Evolutionary conservation across 2,113 vertebrate genomes (phyloP).

Genomic region (Mohoua ochrocephala): DNA sequence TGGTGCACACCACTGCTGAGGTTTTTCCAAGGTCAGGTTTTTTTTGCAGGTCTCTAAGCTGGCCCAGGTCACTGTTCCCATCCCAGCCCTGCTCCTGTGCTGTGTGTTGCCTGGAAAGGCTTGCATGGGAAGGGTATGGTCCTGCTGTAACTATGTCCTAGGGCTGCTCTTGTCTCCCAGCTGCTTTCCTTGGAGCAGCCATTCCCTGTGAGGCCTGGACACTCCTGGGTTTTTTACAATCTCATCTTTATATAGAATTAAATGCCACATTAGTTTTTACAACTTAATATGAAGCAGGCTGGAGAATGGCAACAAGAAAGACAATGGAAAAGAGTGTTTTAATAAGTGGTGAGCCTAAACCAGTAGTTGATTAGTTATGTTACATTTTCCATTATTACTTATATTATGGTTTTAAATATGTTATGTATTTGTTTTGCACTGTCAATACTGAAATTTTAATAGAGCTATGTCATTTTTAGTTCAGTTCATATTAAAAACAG

Average conservation of each 20-base stretch:
- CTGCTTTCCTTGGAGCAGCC: fast-evolving
- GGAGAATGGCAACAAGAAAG: not conserved
- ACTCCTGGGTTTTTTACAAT: not conserved
- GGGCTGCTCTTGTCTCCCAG: not conserved
- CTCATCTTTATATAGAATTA: not conserved
- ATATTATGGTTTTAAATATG: not conserved
- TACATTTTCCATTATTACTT: not conserved
- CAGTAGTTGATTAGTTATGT: not conserved
- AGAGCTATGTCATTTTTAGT: not conserved
- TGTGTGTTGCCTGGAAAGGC: not conserved
- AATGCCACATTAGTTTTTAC: not conserved
- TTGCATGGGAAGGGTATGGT: not conserved
- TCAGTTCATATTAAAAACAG: not conserved
- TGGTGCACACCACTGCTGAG: not conserved
- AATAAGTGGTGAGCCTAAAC: not conserved
- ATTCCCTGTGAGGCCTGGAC: fast-evolving
- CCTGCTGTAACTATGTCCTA: not conserved
- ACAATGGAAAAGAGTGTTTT: not conserved
- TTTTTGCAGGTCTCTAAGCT: not conserved
- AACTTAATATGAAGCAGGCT: not conserved
- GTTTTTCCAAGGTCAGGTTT: not conserved
- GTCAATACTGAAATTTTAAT: not conserved
- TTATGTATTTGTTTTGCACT: not conserved
- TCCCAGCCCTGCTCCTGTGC: not conserved
- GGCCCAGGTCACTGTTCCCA: no score